Base-by-base conservation (phyloP, 2,113 vertebrate genomes). In the Argyrosomus japonicus region DNA sequence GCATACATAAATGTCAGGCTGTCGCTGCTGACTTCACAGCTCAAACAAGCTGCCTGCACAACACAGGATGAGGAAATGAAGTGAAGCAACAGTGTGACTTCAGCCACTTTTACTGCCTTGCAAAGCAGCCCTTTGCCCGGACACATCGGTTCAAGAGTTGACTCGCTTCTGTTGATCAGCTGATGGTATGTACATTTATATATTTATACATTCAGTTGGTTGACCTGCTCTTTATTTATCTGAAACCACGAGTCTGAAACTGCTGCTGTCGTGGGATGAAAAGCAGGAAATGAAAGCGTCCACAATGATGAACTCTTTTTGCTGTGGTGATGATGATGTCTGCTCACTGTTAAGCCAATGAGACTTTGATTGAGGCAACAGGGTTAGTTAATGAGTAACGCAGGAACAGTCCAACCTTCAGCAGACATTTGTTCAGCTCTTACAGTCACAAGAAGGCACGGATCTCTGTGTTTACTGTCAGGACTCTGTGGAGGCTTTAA, bases 111-210 rank as follows among this genome's bases (percentile, higher is more conserved):
- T 91, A 83, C 90, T 93, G 91, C 89, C 71, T 91, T 94, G 84
- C 91, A 91, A 93, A 93, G 13, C 78, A 92, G 92, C 68, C 93
- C 92, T 96, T 95, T 94, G 93, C 79, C 81, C 93, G 62, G 78
- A 86, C 90, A 63, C 80, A 87, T 92, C 87, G 89, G 71, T 45
- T 82, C 77, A 82, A 82, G 65, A 58, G 45, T 87, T 77, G 90
- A 84, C 88, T 90, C 91, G 61, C 43, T 84, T 63, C 77, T 93
- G 81, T 65, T 4, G 11, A 32, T 77, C 83, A 58, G 85, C 72
- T 85, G 58, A 90, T 90, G 90, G 88, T 94, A 89, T 25, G 91
- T 88, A 80, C 2, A 17, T 15, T 2, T 6, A 6, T 6, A 57
- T 23, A 40, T 40, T 40, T 40, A 40, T 2, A 40, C 36, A 9